Evolutionary conservation across 2,113 vertebrate species (phyloP).

Genomic region (Scolopax mira): DNA sequence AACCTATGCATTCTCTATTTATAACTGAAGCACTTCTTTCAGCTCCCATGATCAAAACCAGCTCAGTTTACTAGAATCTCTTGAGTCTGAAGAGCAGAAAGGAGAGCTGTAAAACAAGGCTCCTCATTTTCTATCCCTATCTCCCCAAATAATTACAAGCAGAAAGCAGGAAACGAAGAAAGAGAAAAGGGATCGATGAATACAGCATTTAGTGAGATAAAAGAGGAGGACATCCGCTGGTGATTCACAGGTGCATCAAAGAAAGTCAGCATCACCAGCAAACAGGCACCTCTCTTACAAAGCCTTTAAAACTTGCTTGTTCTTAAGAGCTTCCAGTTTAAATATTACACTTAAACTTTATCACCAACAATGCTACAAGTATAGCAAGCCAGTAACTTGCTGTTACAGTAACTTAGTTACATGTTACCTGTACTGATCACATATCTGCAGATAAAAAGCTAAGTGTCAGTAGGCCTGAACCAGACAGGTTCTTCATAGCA

Average conservation of each 20-base stretch:
- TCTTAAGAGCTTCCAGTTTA: constrained; percentile 59
- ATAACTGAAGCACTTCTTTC: neutral
- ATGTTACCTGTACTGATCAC: constrained; percentile 53
- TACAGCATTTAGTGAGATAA: neutral
- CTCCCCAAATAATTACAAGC: neutral
- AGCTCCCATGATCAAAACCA: neutral
- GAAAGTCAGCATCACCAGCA: neutral
- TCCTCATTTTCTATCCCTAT: neutral
- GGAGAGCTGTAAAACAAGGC: neutral
- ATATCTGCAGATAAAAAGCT: constrained; percentile 60
- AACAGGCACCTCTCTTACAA: constrained; percentile 21
- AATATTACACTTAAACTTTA: constrained; percentile 62
- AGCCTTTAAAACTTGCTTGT: constrained; percentile 40
- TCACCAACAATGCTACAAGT: constrained; percentile 52
- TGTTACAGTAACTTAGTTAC: constrained; percentile 44
- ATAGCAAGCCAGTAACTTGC: constrained; percentile 52
- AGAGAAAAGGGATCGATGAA: neutral
- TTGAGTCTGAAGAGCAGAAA: neutral
- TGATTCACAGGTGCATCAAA: neutral
- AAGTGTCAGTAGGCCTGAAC: constrained; percentile 50
- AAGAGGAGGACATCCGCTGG: neutral
- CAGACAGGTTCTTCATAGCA: constrained; percentile 6
- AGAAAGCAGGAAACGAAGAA: neutral
- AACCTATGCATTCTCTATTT: neutral
- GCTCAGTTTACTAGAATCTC: neutral